Conservation (phyloP, 2,797 vertebrate species). For the Siniperca undulata region DNA sequence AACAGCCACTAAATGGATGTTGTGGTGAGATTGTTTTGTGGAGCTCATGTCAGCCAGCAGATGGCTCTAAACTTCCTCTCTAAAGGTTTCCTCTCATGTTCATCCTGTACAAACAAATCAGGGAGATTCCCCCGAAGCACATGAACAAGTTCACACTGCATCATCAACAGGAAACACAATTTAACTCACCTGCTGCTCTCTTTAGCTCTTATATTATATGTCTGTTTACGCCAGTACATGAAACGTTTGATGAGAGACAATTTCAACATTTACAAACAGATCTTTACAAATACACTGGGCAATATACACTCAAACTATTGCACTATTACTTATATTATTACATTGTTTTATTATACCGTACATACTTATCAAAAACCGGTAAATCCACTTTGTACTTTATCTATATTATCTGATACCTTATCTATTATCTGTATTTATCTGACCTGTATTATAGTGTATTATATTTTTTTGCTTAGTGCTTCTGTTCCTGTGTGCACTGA, state of each 20-base stretch:
- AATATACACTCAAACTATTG: too few relatives aligned
- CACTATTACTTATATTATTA: too few relatives aligned
- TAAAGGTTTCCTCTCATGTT: not conserved
- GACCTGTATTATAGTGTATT: too few relatives aligned
- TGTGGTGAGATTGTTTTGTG: not conserved
- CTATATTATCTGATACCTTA: too few relatives aligned
- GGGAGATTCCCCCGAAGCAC: not conserved
- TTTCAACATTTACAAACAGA: not conserved
- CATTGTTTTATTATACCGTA: too few relatives aligned
- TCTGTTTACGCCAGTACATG: not conserved
- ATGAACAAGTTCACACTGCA: not conserved
- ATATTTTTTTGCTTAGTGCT: too few relatives aligned
- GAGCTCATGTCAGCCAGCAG: slow-evolving; percentile 11
- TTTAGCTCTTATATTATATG: not conserved
- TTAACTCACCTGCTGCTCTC: not conserved
- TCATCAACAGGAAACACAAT: slow-evolving; percentile 2
- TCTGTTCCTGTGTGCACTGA: too few relatives aligned
- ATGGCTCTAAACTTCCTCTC: not conserved
- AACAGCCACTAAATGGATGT: too few relatives aligned
- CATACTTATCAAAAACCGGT: too few relatives aligned
- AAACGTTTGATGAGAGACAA: not conserved
- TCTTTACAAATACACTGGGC: not conserved
- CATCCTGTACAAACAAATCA: not conserved
- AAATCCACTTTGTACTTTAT: too few relatives aligned
- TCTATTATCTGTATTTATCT: too few relatives aligned